Base-by-base conservation (phyloP, 1,140 invertebrate species). In the Camponotus pennsylvanicus region DNA sequence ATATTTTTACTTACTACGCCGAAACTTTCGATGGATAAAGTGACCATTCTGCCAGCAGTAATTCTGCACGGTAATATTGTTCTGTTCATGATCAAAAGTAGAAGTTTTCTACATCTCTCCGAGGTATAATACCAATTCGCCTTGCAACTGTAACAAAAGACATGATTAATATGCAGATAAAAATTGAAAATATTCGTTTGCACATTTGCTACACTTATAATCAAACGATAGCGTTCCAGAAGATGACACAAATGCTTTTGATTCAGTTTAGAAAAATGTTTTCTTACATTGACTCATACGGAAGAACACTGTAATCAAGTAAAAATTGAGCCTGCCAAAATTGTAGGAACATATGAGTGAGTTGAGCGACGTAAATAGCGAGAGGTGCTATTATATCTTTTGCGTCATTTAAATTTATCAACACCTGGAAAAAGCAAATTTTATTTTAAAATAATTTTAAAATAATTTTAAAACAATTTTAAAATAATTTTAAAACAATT, bases 321-420 rank as follows among this genome's bases (percentile, higher is more conserved):
- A 82, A 52, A 40, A 71, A 82, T 32, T 82, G 79, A n/a, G 79
- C 79, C 27, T 61, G 79, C 79, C 79, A 82, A 34, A 82, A 82
- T 3, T 82, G 79, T 9, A 82, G n/a, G 4, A 82, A 82, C 21
- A 82, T 21, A 82, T 82, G 79, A 27, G 18, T 59, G 18, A 82
- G 79, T 82, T 82, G 79, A 73, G 79, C 79, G 15, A 82, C 0
- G 6, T 82, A 82, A 2, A 82, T 73, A 73, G 79, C 67, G 9
- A 82, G 52, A 1, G 79, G 79, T 61, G 79, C 79, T 42, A 82
- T 15, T 34, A 82, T 82, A 42, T 82, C 79, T 27, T 82, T 82
- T 0, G 79, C 55, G 1, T 61, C 55, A n/a, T 82, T 82, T 37
- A 82, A 32, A 61, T 82, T 82, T n/a, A 82, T 82, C 55, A 82